Evolutionary conservation across 1,140 invertebrate genomes (phyloP), one percentile per base, ranked within the genome.

Genomic region (Laodelphax striatellus): DNA sequence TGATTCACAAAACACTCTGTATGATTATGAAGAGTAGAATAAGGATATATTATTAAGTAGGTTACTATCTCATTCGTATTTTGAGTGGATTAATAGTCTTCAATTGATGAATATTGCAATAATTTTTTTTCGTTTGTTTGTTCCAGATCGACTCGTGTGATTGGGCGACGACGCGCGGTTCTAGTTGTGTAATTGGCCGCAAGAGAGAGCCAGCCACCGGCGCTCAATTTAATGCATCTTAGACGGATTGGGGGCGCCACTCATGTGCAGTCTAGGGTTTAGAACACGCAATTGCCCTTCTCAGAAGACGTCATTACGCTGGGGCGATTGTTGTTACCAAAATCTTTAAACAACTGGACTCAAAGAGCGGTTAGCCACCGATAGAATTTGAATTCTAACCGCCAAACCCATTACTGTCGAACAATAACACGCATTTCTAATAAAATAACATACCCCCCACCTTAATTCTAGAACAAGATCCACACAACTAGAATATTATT

Each of bases 211-310:
- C 16, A 50, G 21, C 8, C 16, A 14, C 17, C 34, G 21, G 19
- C 28, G 13, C 38, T 38, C 38, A 60, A 41, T 53, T 41, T 41
- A 42, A 53, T 54, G 59, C 34, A 55, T 41, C 53, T 14, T 17
- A 44, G 52, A 24, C 22, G 46, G 31, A 43, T n/a, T 17, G 14
- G n/a, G 38, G 24, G 2, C 2, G 54, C 28, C 8, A 63, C 86
- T 82, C 85, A 94, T 93, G 90, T 92, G 86, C 81, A 87, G 88
- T 79, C 82, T 91, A 85, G 88, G 83, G 77, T 92, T 92, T 86
- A 92, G 84, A 80, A 92, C 90, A 73, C 87, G 88, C 78, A 94
- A 93, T 79, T 92, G 88, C 81, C 90, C 91, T 79, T 92, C 89
- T 76, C 90, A 92, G 80, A 93, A 92, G 82, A 94, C 90, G 75